Conservation (phyloP, 2,888 invertebrate species). For the Busseola fusca region DNA sequence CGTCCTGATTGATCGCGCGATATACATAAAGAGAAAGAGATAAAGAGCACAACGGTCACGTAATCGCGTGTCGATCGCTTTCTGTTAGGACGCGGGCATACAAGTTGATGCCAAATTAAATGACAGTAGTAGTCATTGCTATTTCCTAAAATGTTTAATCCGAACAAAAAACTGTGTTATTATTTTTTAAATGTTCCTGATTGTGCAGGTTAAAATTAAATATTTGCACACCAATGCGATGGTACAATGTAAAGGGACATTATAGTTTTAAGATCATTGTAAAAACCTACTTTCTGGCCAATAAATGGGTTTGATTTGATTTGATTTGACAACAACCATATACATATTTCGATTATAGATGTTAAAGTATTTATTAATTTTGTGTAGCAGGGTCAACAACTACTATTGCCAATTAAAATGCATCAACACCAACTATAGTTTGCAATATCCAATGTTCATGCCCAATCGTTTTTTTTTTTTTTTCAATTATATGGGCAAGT, state of each 20-base stretch:
- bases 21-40: neutral
- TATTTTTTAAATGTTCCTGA: no score
- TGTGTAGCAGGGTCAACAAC: neutral
- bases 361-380: neutral
- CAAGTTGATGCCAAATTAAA: neutral
- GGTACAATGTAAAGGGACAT: no score
- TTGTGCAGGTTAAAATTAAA: no score
- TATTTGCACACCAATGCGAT: no score
- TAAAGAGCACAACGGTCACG: neutral
- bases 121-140: conserved; percentile 14
- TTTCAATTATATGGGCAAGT: neutral
- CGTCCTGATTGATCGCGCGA: neutral
- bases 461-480: neutral
- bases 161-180: neutral
- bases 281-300: no score
- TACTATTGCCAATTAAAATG: conserved; percentile 5
- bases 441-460: conserved; percentile 13
- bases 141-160: neutral
- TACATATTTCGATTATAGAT: neutral
- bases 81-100: neutral
- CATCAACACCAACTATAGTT: conserved; percentile 6
- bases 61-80: neutral
- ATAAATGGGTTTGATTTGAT: no score
- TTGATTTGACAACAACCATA: neutral
- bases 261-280: no score